phyloP scores from a whole-genome alignment of 2,888 invertebrate species.

The Pollenia labialis region DNA sequence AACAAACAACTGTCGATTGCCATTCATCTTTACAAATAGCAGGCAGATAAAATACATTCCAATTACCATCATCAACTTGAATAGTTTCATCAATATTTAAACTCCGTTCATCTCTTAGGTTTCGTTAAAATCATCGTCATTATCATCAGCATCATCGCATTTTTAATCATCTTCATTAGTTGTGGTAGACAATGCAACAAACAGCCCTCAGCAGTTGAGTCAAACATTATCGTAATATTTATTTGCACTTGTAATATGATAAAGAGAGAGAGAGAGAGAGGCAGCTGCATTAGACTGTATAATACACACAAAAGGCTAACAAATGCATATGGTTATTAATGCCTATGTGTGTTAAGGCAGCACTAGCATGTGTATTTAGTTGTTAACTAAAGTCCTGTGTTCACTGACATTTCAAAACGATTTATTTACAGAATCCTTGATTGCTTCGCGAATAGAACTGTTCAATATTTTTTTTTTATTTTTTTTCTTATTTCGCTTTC shows the following conservation, averaged over 20 bases:
- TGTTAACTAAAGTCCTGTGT: slow-evolving; percentile 28
- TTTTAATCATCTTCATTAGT: slow-evolving; percentile 72
- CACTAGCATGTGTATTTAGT: neutral
- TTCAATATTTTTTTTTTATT: neutral
- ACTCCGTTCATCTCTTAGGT: slow-evolving; percentile 15
- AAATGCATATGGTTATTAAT: neutral
- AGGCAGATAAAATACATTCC: slow-evolving; percentile 10
- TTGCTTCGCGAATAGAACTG: slow-evolving; percentile 1
- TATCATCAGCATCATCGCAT: slow-evolving; percentile 28
- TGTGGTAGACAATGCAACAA: slow-evolving; percentile 52
- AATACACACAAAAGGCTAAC: neutral
- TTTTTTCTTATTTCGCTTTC: neutral
- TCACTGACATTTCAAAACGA: slow-evolving; percentile 61
- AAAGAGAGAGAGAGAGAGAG: slow-evolving; percentile 19
- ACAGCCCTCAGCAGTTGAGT: slow-evolving; percentile 11
- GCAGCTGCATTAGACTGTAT: neutral
- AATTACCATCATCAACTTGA: slow-evolving; percentile 49
- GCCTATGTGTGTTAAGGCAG: neutral
- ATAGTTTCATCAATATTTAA: slow-evolving; percentile 59
- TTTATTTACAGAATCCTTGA: slow-evolving; percentile 63
- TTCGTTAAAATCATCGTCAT: slow-evolving; percentile 12
- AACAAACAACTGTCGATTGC: slow-evolving; percentile 39
- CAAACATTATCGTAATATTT: slow-evolving; percentile 25
- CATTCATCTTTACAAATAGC: neutral
- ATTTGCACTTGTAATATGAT: slow-evolving; percentile 28